phyloP scores from a whole-genome alignment of 1,140 invertebrate species.

The Panagrolaimus sp. region DNA sequence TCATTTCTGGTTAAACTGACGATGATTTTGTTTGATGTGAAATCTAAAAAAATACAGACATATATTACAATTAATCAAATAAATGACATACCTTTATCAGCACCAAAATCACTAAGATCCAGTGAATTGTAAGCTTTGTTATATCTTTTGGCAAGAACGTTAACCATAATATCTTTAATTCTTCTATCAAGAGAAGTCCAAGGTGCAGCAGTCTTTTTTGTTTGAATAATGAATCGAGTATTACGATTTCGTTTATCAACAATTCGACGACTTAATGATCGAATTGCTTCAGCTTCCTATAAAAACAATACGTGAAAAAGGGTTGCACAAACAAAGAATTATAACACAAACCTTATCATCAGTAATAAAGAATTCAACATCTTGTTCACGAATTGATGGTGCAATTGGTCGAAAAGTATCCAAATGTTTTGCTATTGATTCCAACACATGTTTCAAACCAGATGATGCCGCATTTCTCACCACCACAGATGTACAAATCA shows the following conservation, averaged over 20 bases:
- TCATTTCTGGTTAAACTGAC: slow-evolving; percentile 24
- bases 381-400: not conserved
- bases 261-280: not conserved
- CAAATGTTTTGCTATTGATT: not conserved
- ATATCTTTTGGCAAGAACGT: slow-evolving; percentile 27
- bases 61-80: not conserved
- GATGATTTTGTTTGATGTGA: slow-evolving; percentile 27
- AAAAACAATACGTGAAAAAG: too few relatives aligned
- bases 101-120: slow-evolving; percentile 36
- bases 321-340: too few relatives aligned
- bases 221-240: not conserved
- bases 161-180: slow-evolving; percentile 18
- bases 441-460: not conserved
- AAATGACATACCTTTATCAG: slow-evolving; percentile 24
- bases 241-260: not conserved
- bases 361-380: not conserved
- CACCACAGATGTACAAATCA: not conserved
- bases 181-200: not conserved
- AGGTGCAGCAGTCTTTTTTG: not conserved
- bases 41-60: slow-evolving; percentile 21
- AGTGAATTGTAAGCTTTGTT: slow-evolving; percentile 33
- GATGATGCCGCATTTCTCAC: slow-evolving; percentile 1
- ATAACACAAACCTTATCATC: not conserved
- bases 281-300: slow-evolving; percentile 8
- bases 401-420: slow-evolving; percentile 11